phyloP scores from a whole-genome alignment of 2,888 invertebrate genomes.

The Tanypteryx hageni region DNA sequence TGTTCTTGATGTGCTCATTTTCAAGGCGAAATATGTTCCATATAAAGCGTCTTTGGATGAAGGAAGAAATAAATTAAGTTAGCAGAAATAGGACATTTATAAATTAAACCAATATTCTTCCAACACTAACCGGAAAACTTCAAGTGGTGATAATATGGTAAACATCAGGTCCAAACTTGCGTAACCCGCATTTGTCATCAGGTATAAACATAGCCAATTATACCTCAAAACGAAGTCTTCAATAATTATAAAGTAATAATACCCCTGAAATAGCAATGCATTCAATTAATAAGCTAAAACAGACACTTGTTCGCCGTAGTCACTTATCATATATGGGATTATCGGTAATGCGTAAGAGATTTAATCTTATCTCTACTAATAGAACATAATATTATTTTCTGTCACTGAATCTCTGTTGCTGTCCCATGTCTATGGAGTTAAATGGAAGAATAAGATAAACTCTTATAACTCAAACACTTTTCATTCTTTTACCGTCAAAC shows the following conservation, averaged over 20 bases:
- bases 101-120: not conserved
- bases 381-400: too few species aligned
- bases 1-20: slow-evolving; percentile 42
- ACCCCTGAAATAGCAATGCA: slow-evolving; percentile 80
- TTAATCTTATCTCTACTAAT: too few species aligned
- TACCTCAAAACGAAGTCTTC: slow-evolving; percentile 96
- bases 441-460: too few species aligned
- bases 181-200: slow-evolving; percentile 87
- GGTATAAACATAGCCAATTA: slow-evolving; percentile 93
- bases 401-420: too few species aligned
- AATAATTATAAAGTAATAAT: slow-evolving; percentile 97
- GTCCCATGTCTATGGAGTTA: too few species aligned
- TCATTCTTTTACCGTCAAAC: too few species aligned
- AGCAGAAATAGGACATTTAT: too few species aligned
- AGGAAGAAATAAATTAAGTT: not conserved
- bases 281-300: slow-evolving; percentile 51
- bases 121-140: slow-evolving; percentile 87
- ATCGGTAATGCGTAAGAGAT: too few species aligned
- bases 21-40: slow-evolving; percentile 39
- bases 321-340: too few species aligned
- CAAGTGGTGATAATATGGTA: slow-evolving; percentile 88
- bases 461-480: too few species aligned
- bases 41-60: slow-evolving; percentile 3
- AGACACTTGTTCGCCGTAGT: too few species aligned
- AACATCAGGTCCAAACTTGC: slow-evolving; percentile 89